Conservation (phyloP, 2,113 vertebrate species). For the Oriolus oriolus region DNA sequence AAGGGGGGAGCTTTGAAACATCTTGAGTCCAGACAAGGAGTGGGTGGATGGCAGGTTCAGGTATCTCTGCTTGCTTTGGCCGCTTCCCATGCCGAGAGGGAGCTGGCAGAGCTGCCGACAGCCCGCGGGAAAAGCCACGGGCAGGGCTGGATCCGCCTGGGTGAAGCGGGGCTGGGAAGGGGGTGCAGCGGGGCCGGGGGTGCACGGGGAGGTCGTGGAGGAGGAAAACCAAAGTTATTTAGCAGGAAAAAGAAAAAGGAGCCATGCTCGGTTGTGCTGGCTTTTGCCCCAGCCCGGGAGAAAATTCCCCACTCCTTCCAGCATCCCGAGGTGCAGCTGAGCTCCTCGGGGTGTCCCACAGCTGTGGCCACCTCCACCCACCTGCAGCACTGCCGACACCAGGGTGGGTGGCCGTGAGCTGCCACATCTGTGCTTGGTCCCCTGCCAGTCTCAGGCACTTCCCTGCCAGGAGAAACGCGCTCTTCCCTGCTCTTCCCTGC, state of each 20-base stretch:
- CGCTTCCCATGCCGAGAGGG: neutral
- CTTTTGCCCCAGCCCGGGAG: neutral
- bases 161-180: neutral
- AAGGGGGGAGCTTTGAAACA: conserved; percentile 61
- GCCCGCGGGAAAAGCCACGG: neutral
- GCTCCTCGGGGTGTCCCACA: neutral
- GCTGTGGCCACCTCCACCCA: neutral
- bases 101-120: neutral
- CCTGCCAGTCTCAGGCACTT: neutral
- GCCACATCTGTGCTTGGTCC: neutral
- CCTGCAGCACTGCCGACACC: neutral
- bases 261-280: accelerated
- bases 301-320: neutral
- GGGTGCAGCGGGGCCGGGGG: neutral
- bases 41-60: conserved; percentile 19
- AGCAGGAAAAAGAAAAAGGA: neutral
- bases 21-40: conserved; percentile 53
- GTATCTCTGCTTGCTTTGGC: conserved; percentile 35
- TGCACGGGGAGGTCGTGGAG: neutral
- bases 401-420: neutral
- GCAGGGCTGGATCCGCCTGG: neutral
- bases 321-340: neutral
- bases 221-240: neutral
- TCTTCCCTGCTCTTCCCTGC: neutral
- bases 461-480: accelerated